Percentiles rank a stretch among this genome's conserved stretches.
These are phyloP conservation scores for Amblyjoppa proteus DNA, from an alignment of 2,888 invertebrate genomes.

Conservation along the genomic window DNA sequence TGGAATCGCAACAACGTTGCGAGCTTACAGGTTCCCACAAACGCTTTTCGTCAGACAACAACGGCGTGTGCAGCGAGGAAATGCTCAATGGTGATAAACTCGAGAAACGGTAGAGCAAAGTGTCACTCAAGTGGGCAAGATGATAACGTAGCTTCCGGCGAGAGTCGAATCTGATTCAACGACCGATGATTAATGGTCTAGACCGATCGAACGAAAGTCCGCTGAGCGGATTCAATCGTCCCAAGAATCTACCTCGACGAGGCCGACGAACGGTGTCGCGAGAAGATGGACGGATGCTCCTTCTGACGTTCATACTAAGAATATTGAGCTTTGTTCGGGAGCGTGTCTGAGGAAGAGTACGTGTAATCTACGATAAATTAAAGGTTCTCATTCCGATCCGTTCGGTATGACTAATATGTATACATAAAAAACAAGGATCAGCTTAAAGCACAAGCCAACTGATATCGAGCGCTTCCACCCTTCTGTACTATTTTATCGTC, in stretches of 20 bases:
- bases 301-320: background rate
- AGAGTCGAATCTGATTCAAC: slow-evolving; percentile 75
- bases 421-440: too few species aligned
- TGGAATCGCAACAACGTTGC: slow-evolving; percentile 50
- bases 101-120: slow-evolving; percentile 71
- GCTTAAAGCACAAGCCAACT: background rate
- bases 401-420: background rate
- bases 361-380: slow-evolving; percentile 38
- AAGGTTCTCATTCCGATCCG: slow-evolving; percentile 18
- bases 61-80: slow-evolving; percentile 60
- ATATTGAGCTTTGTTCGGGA: slow-evolving; percentile 21
- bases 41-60: slow-evolving; percentile 35
- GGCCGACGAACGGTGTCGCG: background rate
- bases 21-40: slow-evolving; percentile 35
- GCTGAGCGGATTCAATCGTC: background rate
- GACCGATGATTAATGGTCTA: background rate
- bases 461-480: background rate
- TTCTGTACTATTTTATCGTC: background rate
- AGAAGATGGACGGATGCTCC: background rate
- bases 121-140: slow-evolving; percentile 63
- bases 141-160: slow-evolving; percentile 61
- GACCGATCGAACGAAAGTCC: background rate
- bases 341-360: slow-evolving; percentile 5
- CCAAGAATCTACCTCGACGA: background rate
- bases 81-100: slow-evolving; percentile 69